Conservation (phyloP, 2,113 vertebrate species). For the Prolemur simus region DNA sequence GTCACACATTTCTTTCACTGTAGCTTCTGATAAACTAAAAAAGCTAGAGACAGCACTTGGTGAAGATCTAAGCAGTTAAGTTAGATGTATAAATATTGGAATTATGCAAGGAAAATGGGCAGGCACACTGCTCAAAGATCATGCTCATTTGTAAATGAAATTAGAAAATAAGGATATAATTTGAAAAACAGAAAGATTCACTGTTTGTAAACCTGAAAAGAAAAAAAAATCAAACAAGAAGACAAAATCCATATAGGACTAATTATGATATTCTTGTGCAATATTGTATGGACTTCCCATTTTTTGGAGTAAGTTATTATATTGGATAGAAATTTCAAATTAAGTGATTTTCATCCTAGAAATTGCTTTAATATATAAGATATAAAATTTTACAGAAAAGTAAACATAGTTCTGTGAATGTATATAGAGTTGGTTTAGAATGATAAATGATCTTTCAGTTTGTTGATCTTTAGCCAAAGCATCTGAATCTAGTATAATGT, state of each 20-base stretch:
- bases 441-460: background rate
- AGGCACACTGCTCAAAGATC: background rate
- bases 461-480: background rate
- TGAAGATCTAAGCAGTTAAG: background rate
- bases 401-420: background rate
- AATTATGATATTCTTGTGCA: background rate
- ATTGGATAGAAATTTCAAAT: background rate
- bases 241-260: background rate
- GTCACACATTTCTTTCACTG: background rate
- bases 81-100: background rate
- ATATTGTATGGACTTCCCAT: background rate
- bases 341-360: background rate
- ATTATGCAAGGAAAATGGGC: background rate
- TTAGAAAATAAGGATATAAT: background rate
- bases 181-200: background rate
- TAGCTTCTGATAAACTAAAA: background rate
- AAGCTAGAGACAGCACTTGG: background rate
- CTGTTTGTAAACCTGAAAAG: background rate
- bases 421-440: background rate
- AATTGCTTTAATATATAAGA: background rate
- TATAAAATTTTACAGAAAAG: background rate
- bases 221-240: background rate
- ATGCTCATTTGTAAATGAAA: background rate
- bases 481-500: background rate
- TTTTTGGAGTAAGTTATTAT: background rate